These are phyloP conservation scores for Synanthedon vespiformis DNA, from an alignment of 2,888 invertebrate species.

Conservation along the genomic window DNA sequence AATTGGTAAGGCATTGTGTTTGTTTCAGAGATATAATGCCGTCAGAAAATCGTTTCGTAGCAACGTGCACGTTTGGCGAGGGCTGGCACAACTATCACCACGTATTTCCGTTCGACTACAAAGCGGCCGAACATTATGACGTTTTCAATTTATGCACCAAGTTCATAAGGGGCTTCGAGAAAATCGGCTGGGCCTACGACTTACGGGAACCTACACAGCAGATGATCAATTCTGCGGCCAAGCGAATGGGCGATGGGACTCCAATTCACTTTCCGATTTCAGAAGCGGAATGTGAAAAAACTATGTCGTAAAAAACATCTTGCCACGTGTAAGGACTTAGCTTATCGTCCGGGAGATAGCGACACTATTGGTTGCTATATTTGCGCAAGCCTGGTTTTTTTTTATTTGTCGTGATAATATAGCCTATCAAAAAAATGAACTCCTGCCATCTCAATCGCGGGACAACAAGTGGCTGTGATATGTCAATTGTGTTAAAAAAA, in stretches of 20 bases:
- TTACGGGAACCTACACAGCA: slow-evolving; percentile 49
- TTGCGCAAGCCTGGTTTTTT: too few relatives aligned
- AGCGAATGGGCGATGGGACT: slow-evolving; percentile 55
- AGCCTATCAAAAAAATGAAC: too few relatives aligned
- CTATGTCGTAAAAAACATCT: not conserved
- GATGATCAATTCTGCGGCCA: slow-evolving; percentile 50
- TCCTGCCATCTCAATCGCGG: too few relatives aligned
- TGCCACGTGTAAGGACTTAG: too few relatives aligned
- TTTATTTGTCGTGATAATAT: too few relatives aligned
- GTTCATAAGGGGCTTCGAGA: slow-evolving; percentile 45
- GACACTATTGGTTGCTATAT: too few relatives aligned
- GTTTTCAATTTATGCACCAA: slow-evolving; percentile 47
- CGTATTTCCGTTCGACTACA: slow-evolving; percentile 77
- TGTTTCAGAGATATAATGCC: slow-evolving; percentile 70
- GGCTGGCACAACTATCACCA: slow-evolving; percentile 87
- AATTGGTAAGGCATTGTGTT: too few relatives aligned
- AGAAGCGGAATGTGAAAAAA: not conserved
- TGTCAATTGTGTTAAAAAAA: too few relatives aligned
- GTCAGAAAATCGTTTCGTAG: slow-evolving; percentile 73
- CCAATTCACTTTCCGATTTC: slow-evolving; percentile 33
- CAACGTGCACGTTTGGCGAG: slow-evolving; percentile 72
- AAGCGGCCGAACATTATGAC: slow-evolving; percentile 68
- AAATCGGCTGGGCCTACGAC: slow-evolving; percentile 58
- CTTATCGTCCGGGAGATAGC: too few relatives aligned
- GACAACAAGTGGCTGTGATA: too few relatives aligned